Conservation (phyloP, 2,797 vertebrate species). For the Mycteria americana region DNA sequence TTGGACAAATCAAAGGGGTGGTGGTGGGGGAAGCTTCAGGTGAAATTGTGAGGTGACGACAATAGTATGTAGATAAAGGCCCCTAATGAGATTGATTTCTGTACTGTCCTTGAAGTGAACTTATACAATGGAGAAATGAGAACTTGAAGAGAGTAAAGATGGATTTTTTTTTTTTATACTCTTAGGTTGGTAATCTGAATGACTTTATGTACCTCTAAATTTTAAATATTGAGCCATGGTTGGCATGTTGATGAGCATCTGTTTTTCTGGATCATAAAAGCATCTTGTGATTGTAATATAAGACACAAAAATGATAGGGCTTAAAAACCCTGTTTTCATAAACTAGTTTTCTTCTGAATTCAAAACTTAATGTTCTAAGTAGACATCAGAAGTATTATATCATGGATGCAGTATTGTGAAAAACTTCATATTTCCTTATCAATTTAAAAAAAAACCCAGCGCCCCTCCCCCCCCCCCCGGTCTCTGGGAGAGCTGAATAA, state of each 20-base stretch:
- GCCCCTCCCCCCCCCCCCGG: not conserved
- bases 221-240: not conserved
- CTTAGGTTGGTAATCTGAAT: not conserved
- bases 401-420: not conserved
- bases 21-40: accelerated
- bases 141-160: not conserved
- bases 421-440: not conserved
- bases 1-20: not conserved
- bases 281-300: not conserved
- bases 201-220: not conserved
- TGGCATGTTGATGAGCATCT: not conserved
- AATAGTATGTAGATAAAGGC: not conserved
- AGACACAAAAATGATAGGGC: not conserved
- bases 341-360: not conserved
- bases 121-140: not conserved
- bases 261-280: not conserved
- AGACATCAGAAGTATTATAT: not conserved
- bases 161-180: no score
- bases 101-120: not conserved
- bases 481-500: not conserved
- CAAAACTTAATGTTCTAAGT: not conserved
- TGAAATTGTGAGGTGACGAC: not conserved
- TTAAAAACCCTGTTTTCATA: not conserved
- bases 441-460: not conserved
- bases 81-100: not conserved